Conservation (phyloP, 2,888 invertebrate genomes). For the Clepsis dumicolana region DNA sequence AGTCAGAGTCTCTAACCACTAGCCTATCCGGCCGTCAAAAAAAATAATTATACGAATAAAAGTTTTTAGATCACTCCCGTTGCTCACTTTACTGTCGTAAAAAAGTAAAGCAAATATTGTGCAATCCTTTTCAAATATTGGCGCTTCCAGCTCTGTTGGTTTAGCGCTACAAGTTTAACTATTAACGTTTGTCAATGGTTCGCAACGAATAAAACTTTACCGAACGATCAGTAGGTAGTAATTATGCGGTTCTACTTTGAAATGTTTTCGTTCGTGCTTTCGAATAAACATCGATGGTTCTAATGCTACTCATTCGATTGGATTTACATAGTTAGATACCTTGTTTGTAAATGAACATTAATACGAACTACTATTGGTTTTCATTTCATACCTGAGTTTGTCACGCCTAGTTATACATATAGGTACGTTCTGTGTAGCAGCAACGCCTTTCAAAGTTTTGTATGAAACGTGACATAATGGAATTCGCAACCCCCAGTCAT, state of each 20-base stretch:
- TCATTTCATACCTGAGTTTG: not conserved
- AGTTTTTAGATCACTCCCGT: not conserved
- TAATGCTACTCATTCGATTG: constrained; percentile 5
- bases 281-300: constrained; percentile 3
- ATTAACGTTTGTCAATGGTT: constrained; percentile 44
- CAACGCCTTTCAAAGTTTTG: not conserved
- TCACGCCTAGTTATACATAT: not conserved
- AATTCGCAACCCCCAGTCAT: not conserved
- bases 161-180: constrained; percentile 33
- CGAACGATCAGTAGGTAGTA: constrained; percentile 22
- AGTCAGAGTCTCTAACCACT: too few relatives aligned
- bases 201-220: constrained; percentile 42
- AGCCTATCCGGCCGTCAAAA: too few relatives aligned
- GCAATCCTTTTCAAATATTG: constrained; percentile 15
- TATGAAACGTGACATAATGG: not conserved
- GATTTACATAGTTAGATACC: not conserved
- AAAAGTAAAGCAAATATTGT: constrained; percentile 26
- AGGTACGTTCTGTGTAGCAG: not conserved
- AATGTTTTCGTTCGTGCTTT: constrained; percentile 11
- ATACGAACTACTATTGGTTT: not conserved
- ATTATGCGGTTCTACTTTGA: constrained; percentile 39
- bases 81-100: not conserved
- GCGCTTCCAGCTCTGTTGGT: constrained; percentile 23
- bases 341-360: not conserved
- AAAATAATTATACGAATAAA: not conserved